Base-by-base conservation (phyloP, 2,888 invertebrate species). In the Poecilus cupreus region DNA sequence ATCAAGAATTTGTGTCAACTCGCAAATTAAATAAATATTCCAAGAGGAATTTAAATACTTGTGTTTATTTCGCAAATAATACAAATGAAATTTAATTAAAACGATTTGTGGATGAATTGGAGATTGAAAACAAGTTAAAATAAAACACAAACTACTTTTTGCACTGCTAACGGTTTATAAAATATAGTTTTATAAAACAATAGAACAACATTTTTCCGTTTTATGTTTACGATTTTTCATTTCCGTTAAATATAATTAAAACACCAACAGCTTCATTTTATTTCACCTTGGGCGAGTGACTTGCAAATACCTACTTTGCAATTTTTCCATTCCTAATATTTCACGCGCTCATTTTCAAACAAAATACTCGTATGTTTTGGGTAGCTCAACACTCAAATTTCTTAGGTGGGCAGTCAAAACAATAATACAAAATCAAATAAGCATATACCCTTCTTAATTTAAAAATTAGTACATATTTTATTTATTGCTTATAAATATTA, bases 211-310 rank as follows among this genome's bases (percentile, higher is more conserved):
- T 32, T 32, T 64, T 64, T 64, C 64, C 64, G 64, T 64, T 60
- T 60, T 68, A 68, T 39, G 68, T 68, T 37, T 68, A 39, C 20
- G 18, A 68, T 37, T 37, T 64, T 68, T 68, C 16, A 68, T 68
- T 68, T 68, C 68, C 68, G 37, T 68, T 37, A 37, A 68, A 32
- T 37, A 20, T 68, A 68, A 68, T 68, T 68, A 68, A 68, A 68
- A 68, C 68, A 37, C 18, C 11, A 37, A 20, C 37, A 20, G 39
- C 37, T 68, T 68, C 18, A 39, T 60, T 60, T 60, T 24, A 5
- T 26, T 60, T 60, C 13, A 13, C 60, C 60, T 60, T 60, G 60
- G 13, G 26, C 54, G 32, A 22, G 10, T 24, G 26, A 13, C n/a
- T 60, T 60, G 26, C 24, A 60, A 13, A 24, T 26, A 60, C 22